Conservation (phyloP, 2,113 vertebrate species). For the Pimephales promelas region DNA sequence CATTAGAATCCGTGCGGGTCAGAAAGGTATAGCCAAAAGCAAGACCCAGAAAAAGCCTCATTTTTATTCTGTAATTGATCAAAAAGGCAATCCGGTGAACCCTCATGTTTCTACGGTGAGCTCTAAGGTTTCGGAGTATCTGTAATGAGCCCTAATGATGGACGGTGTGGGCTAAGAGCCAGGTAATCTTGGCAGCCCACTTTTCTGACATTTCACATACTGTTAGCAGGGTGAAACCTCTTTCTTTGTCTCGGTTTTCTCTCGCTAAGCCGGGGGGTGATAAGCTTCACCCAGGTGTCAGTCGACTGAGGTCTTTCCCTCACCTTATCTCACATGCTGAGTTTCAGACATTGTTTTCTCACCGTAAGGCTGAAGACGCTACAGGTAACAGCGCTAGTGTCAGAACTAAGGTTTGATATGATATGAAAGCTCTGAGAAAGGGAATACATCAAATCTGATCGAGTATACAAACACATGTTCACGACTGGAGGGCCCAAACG, state of each 20-base stretch:
- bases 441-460: not conserved
- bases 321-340: slow-evolving; percentile 31
- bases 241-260: slow-evolving; percentile 40
- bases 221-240: slow-evolving; percentile 15
- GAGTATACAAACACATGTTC: not conserved
- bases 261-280: slow-evolving; percentile 28
- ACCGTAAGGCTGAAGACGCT: not conserved
- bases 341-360: slow-evolving; percentile 6
- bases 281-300: slow-evolving; percentile 28
- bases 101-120: not conserved
- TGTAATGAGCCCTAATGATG: slow-evolving; percentile 38
- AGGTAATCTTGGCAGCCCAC: slow-evolving; percentile 27
- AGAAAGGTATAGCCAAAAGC: not conserved
- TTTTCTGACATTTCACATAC: slow-evolving; percentile 44
- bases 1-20: not conserved
- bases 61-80: slow-evolving; percentile 20
- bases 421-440: not conserved
- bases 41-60: not conserved
- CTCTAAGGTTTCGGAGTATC: slow-evolving; percentile 17
- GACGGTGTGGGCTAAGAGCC: slow-evolving; percentile 23
- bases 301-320: slow-evolving; percentile 6
- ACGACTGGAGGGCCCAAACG: not conserved
- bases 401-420: not conserved
- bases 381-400: not conserved
- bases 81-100: not conserved